A percentile compares a stretch with the other conserved stretches of the same genome.
Conservation (phyloP, 2,113 vertebrate genomes). For the Erpornis zantholeuca region DNA sequence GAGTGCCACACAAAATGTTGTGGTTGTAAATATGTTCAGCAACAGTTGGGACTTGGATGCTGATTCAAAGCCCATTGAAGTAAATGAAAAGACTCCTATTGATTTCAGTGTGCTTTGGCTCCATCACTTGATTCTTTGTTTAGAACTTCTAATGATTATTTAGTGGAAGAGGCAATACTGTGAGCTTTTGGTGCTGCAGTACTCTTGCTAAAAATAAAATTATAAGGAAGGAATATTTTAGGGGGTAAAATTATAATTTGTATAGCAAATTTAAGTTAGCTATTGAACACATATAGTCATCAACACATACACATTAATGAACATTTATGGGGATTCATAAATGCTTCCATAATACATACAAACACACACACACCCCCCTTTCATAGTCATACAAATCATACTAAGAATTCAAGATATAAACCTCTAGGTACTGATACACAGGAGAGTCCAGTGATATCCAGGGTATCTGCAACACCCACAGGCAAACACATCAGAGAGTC, state of each 20-base stretch:
- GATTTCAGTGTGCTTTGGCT: slow-evolving; percentile 45
- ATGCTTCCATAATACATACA: background rate
- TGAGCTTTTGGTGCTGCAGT: background rate
- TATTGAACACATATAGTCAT: background rate
- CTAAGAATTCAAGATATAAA: background rate
- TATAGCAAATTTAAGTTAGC: background rate
- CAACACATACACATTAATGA: background rate
- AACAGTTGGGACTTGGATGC: slow-evolving; percentile 21
- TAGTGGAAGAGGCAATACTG: background rate
- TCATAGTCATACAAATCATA: background rate
- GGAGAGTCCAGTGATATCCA: background rate
- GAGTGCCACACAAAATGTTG: slow-evolving; percentile 19
- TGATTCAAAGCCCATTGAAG: slow-evolving; percentile 46
- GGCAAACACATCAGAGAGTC: background rate
- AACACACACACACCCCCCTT: background rate
- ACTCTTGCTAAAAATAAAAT: slow-evolving; percentile 12
- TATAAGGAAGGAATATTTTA: background rate
- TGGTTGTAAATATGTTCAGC: slow-evolving; percentile 22
- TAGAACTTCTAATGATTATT: slow-evolving; percentile 30
- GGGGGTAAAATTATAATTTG: background rate
- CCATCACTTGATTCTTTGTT: slow-evolving; percentile 22
- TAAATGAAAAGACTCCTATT: slow-evolving; percentile 25
- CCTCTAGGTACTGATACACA: background rate
- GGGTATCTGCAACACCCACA: background rate
- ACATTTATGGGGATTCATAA: background rate